A percentile compares a stretch with the other conserved stretches of the same genome.
These are phyloP conservation scores for Sternarchorhynchus goeldii DNA, from an alignment of 2,797 vertebrate species.

Conservation along the genomic window DNA sequence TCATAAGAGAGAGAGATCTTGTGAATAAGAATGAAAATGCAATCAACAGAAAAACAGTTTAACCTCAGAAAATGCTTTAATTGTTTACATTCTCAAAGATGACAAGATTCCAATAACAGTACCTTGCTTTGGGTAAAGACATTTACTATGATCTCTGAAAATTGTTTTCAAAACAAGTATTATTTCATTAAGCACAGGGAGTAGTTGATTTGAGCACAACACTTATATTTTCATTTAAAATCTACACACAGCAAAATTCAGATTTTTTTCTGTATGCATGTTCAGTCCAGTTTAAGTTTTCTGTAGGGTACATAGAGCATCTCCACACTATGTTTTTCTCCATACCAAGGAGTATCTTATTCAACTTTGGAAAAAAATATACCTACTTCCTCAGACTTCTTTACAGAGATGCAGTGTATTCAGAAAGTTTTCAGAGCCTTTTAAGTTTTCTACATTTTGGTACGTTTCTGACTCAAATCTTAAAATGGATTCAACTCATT, in stretches of 20 bases:
- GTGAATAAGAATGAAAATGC: slow-evolving; percentile 38
- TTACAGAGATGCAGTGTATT: neutral
- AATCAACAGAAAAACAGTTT: slow-evolving; percentile 38
- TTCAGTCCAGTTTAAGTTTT: neutral
- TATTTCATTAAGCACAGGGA: slow-evolving; percentile 4
- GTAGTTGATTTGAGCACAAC: slow-evolving; percentile 1
- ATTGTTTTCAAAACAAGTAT: slow-evolving; percentile 38
- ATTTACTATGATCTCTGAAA: slow-evolving; percentile 30
- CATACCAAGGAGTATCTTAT: neutral
- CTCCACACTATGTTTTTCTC: neutral
- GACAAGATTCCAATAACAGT: slow-evolving; percentile 27
- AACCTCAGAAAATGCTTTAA: slow-evolving; percentile 44
- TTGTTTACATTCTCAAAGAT: slow-evolving; percentile 33
- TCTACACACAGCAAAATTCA: neutral
- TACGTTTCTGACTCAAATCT: too few species aligned
- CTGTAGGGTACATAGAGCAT: neutral
- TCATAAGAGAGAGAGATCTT: slow-evolving; percentile 42
- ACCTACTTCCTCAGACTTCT: slow-evolving; percentile 4
- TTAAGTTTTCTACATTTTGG: too few species aligned
- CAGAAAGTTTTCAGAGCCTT: too few species aligned
- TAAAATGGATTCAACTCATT: too few species aligned
- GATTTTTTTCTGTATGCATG: neutral
- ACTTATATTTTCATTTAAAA: neutral
- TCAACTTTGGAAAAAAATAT: neutral
- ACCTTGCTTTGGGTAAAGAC: neutral